Conservation (phyloP, 1,140 invertebrate genomes). For the Heliconius himera region DNA sequence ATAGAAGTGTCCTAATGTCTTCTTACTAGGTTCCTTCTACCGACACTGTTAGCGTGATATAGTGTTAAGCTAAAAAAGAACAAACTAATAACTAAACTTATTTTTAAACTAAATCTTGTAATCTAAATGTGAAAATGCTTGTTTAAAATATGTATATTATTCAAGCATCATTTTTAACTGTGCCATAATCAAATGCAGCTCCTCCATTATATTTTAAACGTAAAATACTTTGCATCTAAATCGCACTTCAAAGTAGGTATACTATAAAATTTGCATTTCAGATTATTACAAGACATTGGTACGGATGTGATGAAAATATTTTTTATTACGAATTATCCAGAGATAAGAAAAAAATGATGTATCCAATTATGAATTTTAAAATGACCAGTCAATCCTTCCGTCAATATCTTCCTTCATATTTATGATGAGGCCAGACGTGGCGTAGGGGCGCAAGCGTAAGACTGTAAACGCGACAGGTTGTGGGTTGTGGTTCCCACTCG, state of each 20-base stretch:
- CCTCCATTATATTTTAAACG: neutral
- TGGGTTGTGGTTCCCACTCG: too few species aligned
- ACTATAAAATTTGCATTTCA: neutral
- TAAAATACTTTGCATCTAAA: slow-evolving; percentile 20
- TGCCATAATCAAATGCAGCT: slow-evolving; percentile 5
- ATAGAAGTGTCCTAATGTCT: too few species aligned
- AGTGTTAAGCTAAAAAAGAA: neutral
- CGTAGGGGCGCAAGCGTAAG: too few species aligned
- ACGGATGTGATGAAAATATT: neutral
- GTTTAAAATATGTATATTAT: slow-evolving; percentile 1
- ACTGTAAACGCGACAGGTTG: too few species aligned
- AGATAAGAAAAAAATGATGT: too few species aligned
- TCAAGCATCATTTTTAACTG: neutral
- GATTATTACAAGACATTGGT: neutral
- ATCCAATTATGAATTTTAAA: too few species aligned
- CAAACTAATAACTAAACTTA: neutral
- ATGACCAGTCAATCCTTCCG: too few species aligned
- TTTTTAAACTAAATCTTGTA: neutral
- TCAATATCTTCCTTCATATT: too few species aligned
- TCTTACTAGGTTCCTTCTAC: too few species aligned
- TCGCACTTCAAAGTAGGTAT: slow-evolving; percentile 4
- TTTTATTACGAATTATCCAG: neutral
- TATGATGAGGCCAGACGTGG: too few species aligned
- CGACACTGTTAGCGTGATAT: neutral
- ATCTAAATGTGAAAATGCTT: neutral